phyloP scores from a whole-genome alignment of 2,888 invertebrate species.

The Lucinisca nassula region DNA sequence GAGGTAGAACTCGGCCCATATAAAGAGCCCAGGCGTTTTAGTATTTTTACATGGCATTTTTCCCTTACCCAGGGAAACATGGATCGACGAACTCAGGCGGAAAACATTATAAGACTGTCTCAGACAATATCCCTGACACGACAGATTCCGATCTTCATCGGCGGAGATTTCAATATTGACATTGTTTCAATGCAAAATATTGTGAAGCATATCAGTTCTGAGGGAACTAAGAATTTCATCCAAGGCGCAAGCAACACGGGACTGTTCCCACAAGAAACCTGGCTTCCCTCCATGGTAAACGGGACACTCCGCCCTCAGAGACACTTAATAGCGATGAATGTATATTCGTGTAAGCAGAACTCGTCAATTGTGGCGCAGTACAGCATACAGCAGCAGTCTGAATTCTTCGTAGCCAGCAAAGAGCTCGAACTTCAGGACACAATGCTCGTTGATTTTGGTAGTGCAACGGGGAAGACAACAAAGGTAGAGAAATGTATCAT shows the following conservation, averaged over 20 bases:
- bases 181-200: neutral
- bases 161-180: slow-evolving; percentile 6
- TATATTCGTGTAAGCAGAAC: neutral
- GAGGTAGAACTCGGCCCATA: neutral
- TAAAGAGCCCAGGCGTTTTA: neutral
- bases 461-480: neutral
- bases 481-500: neutral
- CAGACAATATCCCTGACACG: neutral
- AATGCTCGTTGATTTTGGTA: neutral
- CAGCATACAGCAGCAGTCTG: neutral
- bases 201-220: neutral
- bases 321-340: neutral
- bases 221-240: neutral
- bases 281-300: neutral
- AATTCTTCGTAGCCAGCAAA: neutral
- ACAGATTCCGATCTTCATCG: neutral
- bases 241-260: neutral
- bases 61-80: neutral
- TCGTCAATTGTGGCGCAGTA: neutral
- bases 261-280: neutral
- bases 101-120: neutral
- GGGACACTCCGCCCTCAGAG: neutral
- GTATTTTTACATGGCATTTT: slow-evolving; percentile 3
- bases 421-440: neutral
- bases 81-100: neutral